Evolutionary conservation across 2,888 invertebrate genomes (phyloP).

Genomic region (Eudasyphora cyanicolor): DNA sequence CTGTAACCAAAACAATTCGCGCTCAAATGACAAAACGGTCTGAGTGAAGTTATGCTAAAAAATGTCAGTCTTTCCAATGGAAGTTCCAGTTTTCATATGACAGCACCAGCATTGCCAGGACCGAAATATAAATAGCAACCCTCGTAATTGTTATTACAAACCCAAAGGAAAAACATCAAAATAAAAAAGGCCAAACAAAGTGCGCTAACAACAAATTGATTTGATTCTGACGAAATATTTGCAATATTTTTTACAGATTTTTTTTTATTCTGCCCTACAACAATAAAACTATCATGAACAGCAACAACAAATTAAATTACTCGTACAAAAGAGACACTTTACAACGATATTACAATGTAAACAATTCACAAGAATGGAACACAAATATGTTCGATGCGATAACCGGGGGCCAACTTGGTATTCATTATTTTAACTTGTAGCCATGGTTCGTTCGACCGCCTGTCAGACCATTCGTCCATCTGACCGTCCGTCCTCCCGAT

Average conservation of each 20-base stretch:
- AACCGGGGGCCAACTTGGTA: background rate
- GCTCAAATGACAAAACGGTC: too few species aligned
- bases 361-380: background rate
- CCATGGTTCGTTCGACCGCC: background rate
- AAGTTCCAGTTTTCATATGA: too few species aligned
- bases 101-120: too few species aligned
- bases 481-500: slow-evolving; percentile 36
- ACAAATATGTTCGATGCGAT: background rate
- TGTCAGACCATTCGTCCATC: background rate
- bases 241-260: background rate
- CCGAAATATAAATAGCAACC: too few species aligned
- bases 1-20: too few species aligned
- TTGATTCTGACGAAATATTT: too few species aligned
- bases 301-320: background rate
- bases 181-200: too few species aligned
- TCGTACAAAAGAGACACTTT: background rate
- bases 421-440: background rate
- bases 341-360: background rate
- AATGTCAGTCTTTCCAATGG: too few species aligned
- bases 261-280: background rate
- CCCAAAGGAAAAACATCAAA: too few species aligned
- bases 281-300: background rate
- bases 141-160: too few species aligned
- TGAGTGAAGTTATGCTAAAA: too few species aligned
- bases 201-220: background rate